Evolutionary conservation across 2,113 vertebrate genomes (phyloP).

Genomic region (Hippolais icterina): DNA sequence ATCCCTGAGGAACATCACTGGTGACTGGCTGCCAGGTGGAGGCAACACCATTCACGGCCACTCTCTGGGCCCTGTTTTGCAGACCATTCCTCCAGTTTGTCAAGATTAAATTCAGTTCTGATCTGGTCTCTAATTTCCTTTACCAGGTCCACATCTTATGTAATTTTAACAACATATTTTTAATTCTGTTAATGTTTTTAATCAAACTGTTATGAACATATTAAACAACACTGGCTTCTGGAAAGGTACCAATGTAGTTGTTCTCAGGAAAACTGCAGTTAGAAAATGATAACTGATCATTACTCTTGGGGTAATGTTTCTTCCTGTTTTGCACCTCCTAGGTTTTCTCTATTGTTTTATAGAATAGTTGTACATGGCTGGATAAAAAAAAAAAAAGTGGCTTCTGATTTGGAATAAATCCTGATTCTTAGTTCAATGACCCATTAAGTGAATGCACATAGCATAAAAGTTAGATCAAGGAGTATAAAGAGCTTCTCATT

Average conservation of each 20-base stretch:
- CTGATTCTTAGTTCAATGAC: not conserved
- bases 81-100: not conserved
- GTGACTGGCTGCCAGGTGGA: not conserved
- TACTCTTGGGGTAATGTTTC: not conserved
- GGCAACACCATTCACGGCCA: not conserved
- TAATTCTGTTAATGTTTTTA: not conserved
- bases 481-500: not conserved
- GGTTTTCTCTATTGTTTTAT: not conserved
- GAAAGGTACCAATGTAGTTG: not conserved
- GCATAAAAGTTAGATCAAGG: slow-evolving; percentile 6
- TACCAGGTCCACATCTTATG: not conserved
- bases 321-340: not conserved
- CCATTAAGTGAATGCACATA: not conserved
- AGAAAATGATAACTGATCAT: not conserved
- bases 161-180: not conserved
- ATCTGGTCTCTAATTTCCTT: not conserved
- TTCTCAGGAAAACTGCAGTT: not conserved
- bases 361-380: not conserved
- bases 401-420: not conserved
- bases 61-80: not conserved
- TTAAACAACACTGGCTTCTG: not conserved
- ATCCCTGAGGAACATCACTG: not conserved
- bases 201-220: not conserved
- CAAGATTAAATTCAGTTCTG: not conserved
- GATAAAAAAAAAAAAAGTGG: not conserved